A percentile compares a stretch with the other conserved stretches of the same genome.
phyloP scores from a whole-genome alignment of 1,140 invertebrate genomes.

The Leptonema lineaticorne region DNA sequence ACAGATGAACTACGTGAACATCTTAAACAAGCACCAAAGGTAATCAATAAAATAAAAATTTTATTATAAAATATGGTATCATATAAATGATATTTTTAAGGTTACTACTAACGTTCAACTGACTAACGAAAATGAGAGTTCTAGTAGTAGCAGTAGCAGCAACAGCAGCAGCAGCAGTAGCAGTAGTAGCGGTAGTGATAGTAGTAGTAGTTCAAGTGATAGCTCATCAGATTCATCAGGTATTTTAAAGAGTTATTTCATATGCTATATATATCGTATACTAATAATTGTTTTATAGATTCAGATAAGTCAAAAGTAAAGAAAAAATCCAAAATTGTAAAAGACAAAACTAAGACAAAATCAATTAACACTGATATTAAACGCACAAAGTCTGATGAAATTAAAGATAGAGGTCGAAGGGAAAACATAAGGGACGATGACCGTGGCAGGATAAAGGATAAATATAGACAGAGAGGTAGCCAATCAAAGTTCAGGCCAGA shows the following conservation, averaged over 20 bases:
- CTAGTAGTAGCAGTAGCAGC: slow-evolving; percentile 46
- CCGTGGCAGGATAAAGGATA: too few species aligned
- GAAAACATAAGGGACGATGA: too few species aligned
- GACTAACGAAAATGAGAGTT: slow-evolving; percentile 45
- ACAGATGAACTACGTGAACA: slow-evolving; percentile 93
- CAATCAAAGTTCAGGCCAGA: background rate
- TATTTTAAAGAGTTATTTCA: background rate
- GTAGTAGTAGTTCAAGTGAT: slow-evolving; percentile 28
- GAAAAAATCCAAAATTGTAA: slow-evolving; percentile 32
- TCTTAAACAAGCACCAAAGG: slow-evolving; percentile 80
- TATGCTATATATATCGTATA: background rate
- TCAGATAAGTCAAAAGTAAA: slow-evolving; percentile 18
- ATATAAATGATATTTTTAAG: slow-evolving; percentile 27
- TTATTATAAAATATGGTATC: slow-evolving; percentile 15
- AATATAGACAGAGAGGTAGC: background rate
- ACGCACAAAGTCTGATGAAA: background rate
- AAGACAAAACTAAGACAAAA: background rate
- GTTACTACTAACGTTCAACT: slow-evolving; percentile 46
- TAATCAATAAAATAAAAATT: slow-evolving; percentile 41
- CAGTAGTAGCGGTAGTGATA: slow-evolving; percentile 42
- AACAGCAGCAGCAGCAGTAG: slow-evolving; percentile 12
- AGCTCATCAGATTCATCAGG: slow-evolving; percentile 42
- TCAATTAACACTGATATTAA: background rate
- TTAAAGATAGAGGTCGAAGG: background rate
- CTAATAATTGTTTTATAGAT: slow-evolving; percentile 17